Conservation (phyloP, 1,140 invertebrate genomes). For the Xylocopa sonorina region DNA sequence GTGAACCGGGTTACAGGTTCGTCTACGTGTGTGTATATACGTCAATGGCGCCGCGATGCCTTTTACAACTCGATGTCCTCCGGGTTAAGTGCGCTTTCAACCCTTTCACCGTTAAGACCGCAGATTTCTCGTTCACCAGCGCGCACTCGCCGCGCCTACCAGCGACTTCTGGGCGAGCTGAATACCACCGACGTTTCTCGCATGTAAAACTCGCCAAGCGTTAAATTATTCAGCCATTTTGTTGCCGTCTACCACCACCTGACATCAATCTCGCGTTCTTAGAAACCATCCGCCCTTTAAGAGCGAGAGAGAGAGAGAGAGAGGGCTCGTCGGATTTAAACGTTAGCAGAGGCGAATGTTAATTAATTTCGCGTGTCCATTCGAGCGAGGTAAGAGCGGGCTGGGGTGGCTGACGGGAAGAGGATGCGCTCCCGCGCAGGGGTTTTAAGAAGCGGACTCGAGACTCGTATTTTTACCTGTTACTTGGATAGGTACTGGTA, state of each 20-base stretch:
- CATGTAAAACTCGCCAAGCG: not conserved
- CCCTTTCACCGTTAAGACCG: conserved; percentile 23
- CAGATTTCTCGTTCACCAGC: not conserved
- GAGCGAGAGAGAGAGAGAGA: too few relatives aligned
- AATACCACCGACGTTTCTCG: not conserved
- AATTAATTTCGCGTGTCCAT: too few relatives aligned
- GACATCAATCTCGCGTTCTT: not conserved
- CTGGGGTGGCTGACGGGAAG: too few relatives aligned
- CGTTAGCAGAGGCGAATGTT: too few relatives aligned
- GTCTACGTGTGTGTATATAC: too few relatives aligned
- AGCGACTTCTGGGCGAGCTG: not conserved
- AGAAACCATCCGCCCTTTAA: too few relatives aligned
- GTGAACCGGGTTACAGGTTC: conserved; percentile 1
- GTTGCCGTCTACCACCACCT: not conserved
- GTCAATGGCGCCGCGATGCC: not conserved
- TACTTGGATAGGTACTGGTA: too few relatives aligned
- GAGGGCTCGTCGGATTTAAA: not conserved
- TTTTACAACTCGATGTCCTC: conserved; percentile 9
- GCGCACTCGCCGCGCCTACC: not conserved
- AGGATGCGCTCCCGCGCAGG: too few relatives aligned
- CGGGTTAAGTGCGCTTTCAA: conserved; percentile 34
- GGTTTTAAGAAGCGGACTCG: too few relatives aligned
- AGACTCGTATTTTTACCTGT: too few relatives aligned
- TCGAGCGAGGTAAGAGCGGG: too few relatives aligned
- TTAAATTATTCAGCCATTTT: conserved; percentile 5